Evolutionary conservation across 2,797 vertebrate species (phyloP), one percentile per base, ranked within the genome.

Genomic region (Pseudochaenichthys georgianus): DNA sequence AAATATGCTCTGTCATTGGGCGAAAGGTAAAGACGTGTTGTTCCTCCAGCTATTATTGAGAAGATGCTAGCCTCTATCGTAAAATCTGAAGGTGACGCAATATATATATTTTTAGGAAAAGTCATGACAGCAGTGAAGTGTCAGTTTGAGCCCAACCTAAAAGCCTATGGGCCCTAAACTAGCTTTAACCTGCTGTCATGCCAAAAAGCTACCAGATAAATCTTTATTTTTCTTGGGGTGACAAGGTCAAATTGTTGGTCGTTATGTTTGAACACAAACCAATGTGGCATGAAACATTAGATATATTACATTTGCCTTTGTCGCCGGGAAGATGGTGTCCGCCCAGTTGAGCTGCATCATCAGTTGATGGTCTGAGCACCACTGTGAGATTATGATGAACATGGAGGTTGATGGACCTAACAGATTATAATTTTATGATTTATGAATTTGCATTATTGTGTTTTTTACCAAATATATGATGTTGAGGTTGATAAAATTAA

Each of bases 331-430:
- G 73, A 91, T 86, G 88, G 88, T 85, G 80, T 48, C 82, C 67
- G 77, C 84, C 82, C 88, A 87, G 75, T 60, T 82, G 78, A 77
- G 84, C 81, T 84, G 77, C 84, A 84, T 70, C 80, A 90, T 81
- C 84, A 87, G 82, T 80, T 90, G 82, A 78, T 79, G 80, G 72
- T 69, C 67, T 77, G 77, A 78, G 68, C 50, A 48, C 64, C 66
- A 38, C 23, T 63, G n/a, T 41, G 64, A 58, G 17, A 48, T 71
- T 50, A 82, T 81, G 72, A 64, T 63, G 16, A 17, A n/a, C 73
- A 64, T 75, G 48, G 42, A 55, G 67, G 53, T 55, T 55, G 34
- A 60, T 34, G 41, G 6, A 4, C 1, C 28, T 28, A 41, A 45
- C 7, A 38, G 13, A 62, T 48, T 55, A 16, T 2, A 5, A 3